phyloP scores from a whole-genome alignment of 2,797 vertebrate species.

The Amniataba percoides region DNA sequence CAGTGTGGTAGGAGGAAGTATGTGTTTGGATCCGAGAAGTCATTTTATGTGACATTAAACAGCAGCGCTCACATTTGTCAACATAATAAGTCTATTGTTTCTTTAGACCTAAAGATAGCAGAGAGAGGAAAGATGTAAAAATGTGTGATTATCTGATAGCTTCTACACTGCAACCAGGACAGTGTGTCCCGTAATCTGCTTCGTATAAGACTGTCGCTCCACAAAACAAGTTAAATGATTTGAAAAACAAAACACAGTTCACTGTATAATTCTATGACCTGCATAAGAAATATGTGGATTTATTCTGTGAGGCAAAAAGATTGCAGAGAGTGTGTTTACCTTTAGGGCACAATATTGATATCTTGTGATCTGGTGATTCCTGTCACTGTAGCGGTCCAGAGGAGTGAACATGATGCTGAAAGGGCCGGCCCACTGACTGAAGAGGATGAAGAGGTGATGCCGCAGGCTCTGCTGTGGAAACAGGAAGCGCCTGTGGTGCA shows the following conservation, averaged over 20 bases:
- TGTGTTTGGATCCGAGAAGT: background rate
- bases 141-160: background rate
- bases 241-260: background rate
- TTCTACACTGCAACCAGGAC: background rate
- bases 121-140: background rate
- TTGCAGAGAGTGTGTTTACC: conserved; percentile 78
- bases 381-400: conserved; percentile 96
- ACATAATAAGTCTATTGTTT: background rate
- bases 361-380: conserved; percentile 98
- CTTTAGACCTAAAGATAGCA: conserved; percentile 14
- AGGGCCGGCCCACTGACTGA: conserved; percentile 98
- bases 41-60: conserved; percentile 6
- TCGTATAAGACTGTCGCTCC: background rate
- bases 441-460: conserved; percentile 98
- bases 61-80: background rate
- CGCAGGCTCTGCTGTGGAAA: conserved; percentile 98
- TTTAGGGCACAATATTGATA: conserved; percentile 98
- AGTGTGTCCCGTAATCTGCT: background rate
- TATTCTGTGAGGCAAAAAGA: background rate
- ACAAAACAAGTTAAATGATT: background rate
- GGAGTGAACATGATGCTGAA: conserved; percentile 99
- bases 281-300: background rate
- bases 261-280: background rate
- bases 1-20: background rate
- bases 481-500: conserved; percentile 97